Evolutionary conservation across 1,140 invertebrate species (phyloP).

Genomic region (Drosophila littoralis): DNA sequence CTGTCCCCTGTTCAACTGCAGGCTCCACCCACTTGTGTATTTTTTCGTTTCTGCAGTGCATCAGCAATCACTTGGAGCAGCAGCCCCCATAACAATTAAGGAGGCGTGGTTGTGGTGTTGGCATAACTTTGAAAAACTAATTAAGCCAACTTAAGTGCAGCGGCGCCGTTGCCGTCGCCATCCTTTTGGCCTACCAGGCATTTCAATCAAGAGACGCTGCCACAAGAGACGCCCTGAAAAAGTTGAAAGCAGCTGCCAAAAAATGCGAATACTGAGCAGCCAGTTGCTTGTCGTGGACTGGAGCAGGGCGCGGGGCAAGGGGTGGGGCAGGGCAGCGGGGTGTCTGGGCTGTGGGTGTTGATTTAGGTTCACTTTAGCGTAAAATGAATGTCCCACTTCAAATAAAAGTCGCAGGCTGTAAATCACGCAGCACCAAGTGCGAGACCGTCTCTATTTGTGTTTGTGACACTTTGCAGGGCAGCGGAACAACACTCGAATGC

Average conservation of each 20-base stretch:
- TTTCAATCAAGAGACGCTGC: constrained; percentile 73
- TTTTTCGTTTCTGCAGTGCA: constrained; percentile 18
- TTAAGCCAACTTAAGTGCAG: constrained; percentile 83
- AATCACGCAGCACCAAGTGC: constrained; percentile 67
- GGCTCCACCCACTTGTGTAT: constrained; percentile 28
- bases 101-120: constrained; percentile 73
- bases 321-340: neutral
- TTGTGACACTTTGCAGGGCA: constrained; percentile 40
- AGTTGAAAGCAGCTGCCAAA: constrained; percentile 47
- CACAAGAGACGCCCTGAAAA: constrained; percentile 55
- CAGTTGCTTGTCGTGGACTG: neutral
- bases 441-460: constrained; percentile 49
- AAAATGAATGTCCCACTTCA: constrained; percentile 82
- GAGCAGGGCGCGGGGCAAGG: neutral
- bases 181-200: constrained; percentile 67
- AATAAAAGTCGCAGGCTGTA: constrained; percentile 82
- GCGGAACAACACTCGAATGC: constrained; percentile 72
- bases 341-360: constrained; percentile 61
- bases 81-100: constrained; percentile 63
- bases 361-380: constrained; percentile 83
- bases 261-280: constrained; percentile 47
- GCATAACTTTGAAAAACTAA: constrained; percentile 83
- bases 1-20: constrained; percentile 18
- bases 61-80: constrained; percentile 56
- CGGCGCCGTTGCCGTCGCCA: constrained; percentile 31